phyloP scores from a whole-genome alignment of 1,140 invertebrate species.

The Drosophila eugracilis region DNA sequence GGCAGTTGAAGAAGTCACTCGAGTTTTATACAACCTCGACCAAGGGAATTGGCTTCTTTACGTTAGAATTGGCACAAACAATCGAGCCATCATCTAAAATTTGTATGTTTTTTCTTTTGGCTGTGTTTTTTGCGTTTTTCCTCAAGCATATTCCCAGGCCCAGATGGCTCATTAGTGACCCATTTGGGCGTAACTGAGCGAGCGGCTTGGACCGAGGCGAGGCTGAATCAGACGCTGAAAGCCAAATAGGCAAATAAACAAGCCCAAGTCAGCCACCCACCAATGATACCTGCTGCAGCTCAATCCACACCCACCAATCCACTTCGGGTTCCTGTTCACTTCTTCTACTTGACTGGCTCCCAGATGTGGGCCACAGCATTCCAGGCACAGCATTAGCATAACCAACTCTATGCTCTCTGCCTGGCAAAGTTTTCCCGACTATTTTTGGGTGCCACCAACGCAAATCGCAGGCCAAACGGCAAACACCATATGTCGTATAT shows the following conservation, averaged over 20 bases:
- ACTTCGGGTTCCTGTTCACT: slow-evolving; percentile 24
- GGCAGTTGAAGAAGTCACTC: slow-evolving; percentile 47
- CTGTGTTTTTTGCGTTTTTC: slow-evolving; percentile 34
- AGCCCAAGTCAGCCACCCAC: slow-evolving; percentile 21
- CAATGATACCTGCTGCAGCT: slow-evolving; percentile 10
- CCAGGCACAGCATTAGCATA: slow-evolving; percentile 51
- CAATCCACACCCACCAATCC: slow-evolving; percentile 12
- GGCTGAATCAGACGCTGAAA: slow-evolving; percentile 19
- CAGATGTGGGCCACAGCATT: slow-evolving; percentile 24
- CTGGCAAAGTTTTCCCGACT: slow-evolving; percentile 45
- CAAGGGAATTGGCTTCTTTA: slow-evolving; percentile 65
- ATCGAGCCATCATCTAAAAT: slow-evolving; percentile 71
- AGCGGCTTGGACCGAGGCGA: slow-evolving; percentile 59
- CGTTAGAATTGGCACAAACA: slow-evolving; percentile 83
- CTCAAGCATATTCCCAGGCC: slow-evolving; percentile 52
- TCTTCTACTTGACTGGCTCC: slow-evolving; percentile 32
- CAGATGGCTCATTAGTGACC: slow-evolving; percentile 71
- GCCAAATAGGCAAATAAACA: slow-evolving; percentile 10
- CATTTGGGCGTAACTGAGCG: slow-evolving; percentile 78
- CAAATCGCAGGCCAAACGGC: slow-evolving; percentile 33
- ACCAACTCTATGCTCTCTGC: slow-evolving; percentile 20
- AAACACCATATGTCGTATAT: slow-evolving; percentile 12
- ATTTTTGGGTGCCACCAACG: slow-evolving; percentile 41
- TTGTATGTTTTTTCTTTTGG: slow-evolving; percentile 12
- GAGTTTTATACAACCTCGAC: slow-evolving; percentile 61